Base-by-base conservation (phyloP, 2,113 vertebrate genomes). In the Hylia prasina region DNA sequence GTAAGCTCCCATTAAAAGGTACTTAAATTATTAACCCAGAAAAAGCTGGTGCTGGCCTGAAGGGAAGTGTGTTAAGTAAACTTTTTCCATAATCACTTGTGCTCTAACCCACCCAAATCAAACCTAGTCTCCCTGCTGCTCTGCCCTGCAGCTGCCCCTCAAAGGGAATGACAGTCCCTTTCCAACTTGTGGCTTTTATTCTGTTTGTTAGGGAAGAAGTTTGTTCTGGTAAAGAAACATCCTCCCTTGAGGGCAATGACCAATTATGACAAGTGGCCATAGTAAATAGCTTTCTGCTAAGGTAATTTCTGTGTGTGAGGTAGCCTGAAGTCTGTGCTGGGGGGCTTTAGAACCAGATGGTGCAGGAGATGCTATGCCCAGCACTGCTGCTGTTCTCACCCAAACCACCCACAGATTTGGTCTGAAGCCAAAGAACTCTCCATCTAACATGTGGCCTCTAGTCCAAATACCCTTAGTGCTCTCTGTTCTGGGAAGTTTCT, bases 221-320 rank as follows among this genome's bases (percentile, higher is more conserved):
- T 94, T 61, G 73, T 91, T 95, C 68, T 78, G 44, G 21, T 92
- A 48, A 84, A 70, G 87, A 72, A 91, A 57, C 30, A 51, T 87
- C 27, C 22, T 73, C 68, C 77, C 63, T 48, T 33, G 35, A 58
- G 63, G 35, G 33, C 33, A 76, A 42, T 63, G 39, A 77, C 33
- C 75, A 64, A 57, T 91, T 92, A 89, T 80, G 84, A 86, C 68
- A 93, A 93, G 48, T 89, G 89, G 93, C 92, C 76, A 35, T 53
- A 87, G 68, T 93, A 95, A 97, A 94, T 95, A 96, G 50, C 61
- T 95, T 96, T 94, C 92, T 93, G 42, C 48, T 90, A 73, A 82
- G 51, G 76, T 93, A 96, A 71, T 69, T 93, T 84, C 48, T 91
- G 45, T 47, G 57, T 68, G 57, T 81, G 87, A 90, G 35, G 78